phyloP scores from a whole-genome alignment of 1,140 invertebrate genomes.

The Leptestheria dahalacensis region DNA sequence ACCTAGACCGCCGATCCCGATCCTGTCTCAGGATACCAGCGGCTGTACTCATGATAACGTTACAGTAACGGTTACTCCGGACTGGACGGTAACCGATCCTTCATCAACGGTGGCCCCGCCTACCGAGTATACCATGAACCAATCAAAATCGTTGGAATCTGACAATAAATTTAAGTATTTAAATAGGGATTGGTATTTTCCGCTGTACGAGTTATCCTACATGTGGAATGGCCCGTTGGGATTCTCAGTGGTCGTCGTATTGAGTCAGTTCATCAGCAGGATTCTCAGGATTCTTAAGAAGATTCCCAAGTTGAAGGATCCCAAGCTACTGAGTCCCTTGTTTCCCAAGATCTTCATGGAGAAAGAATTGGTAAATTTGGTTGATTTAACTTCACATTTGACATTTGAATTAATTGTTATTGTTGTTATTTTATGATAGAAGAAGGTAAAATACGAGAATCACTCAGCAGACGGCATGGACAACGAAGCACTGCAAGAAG shows the following conservation, averaged over 20 bases:
- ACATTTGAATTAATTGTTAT: no score
- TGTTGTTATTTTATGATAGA: no score
- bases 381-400: no score
- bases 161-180: neutral
- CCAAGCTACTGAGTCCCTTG: neutral
- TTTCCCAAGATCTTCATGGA: neutral
- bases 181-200: constrained; percentile 35
- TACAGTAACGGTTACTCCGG: neutral
- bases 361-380: neutral
- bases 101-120: constrained; percentile 14
- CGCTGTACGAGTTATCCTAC: constrained; percentile 65
- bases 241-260: constrained; percentile 41
- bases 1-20: constrained; percentile 42
- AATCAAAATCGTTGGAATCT: neutral
- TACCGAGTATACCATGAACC: constrained; percentile 18
- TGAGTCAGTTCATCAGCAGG: constrained; percentile 44
- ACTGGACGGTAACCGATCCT: neutral
- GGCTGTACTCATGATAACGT: constrained; percentile 20
- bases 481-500: no score
- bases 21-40: constrained; percentile 37
- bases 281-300: neutral
- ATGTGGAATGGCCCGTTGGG: constrained; percentile 67
- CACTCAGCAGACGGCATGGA: no score
- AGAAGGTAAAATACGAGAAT: no score
- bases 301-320: neutral